A percentile compares a stretch with the other conserved stretches of the same genome.
Conservation (phyloP, 2,888 invertebrate species). For the Odontothrips loti region DNA sequence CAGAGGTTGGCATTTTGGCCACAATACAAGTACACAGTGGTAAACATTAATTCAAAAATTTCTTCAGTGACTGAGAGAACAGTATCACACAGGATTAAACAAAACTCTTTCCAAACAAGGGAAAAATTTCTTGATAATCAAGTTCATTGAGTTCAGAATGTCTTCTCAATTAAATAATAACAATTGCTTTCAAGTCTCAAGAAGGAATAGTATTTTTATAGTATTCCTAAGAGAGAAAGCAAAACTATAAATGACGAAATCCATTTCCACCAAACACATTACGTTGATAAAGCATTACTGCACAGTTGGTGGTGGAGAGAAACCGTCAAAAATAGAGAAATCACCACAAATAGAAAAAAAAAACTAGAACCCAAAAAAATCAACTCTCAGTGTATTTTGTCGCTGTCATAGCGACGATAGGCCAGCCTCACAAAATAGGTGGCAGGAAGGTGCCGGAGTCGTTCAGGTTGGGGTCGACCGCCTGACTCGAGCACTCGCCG, state of each 20-base stretch:
- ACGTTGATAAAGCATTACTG: too few relatives aligned
- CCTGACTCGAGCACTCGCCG: neutral
- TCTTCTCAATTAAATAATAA: neutral
- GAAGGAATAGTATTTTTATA: neutral
- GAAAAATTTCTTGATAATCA: neutral
- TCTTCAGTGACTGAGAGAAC: conserved; percentile 5
- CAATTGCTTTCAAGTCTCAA: neutral
- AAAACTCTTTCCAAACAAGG: neutral
- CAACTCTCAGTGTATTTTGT: conserved; percentile 14
- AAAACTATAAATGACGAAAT: neutral
- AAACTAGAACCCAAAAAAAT: neutral
- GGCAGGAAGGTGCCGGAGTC: conserved; percentile 62
- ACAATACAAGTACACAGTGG: conserved; percentile 19
- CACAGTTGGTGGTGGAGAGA: too few relatives aligned
- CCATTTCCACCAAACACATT: too few relatives aligned
- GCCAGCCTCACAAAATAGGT: conserved; percentile 54
- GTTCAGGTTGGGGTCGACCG: conserved; percentile 52
- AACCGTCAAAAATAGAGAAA: too few relatives aligned
- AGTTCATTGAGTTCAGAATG: neutral
- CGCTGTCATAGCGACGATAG: conserved; percentile 10
- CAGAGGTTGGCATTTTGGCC: conserved; percentile 25
- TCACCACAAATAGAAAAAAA: neutral
- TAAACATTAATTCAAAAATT: conserved; percentile 2
- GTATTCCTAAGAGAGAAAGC: neutral
- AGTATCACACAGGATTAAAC: neutral